Conservation (phyloP, 2,888 invertebrate species). For the Cylindroiulus punctatus region DNA sequence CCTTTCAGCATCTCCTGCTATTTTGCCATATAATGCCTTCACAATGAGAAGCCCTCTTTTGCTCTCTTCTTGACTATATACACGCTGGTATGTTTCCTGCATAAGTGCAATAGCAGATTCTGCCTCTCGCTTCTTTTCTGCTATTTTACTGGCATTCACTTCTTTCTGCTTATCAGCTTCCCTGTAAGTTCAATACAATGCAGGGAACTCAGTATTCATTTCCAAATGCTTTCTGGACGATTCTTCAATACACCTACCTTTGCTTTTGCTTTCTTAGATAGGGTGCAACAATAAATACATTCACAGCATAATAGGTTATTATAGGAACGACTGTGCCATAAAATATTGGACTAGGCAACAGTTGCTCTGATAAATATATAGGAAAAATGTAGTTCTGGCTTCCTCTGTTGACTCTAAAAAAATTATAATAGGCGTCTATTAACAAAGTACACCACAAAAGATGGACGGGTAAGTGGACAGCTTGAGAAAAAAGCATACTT, state of each 20-base stretch:
- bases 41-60: slow-evolving; percentile 86
- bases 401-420: slow-evolving; percentile 80
- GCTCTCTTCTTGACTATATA: slow-evolving; percentile 80
- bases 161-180: slow-evolving; percentile 85
- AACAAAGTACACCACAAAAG: neutral
- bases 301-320: slow-evolving; percentile 68
- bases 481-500: slow-evolving; percentile 71
- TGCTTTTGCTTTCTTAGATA: slow-evolving; percentile 79
- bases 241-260: slow-evolving; percentile 63
- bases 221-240: neutral
- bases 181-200: slow-evolving; percentile 63
- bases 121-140: slow-evolving; percentile 85
- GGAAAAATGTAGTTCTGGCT: slow-evolving; percentile 89
- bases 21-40: slow-evolving; percentile 74
- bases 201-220: neutral
- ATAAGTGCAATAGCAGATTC: slow-evolving; percentile 87
- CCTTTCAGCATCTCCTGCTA: slow-evolving; percentile 54
- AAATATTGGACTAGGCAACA: slow-evolving; percentile 88
- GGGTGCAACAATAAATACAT: slow-evolving; percentile 66
- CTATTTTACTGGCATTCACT: slow-evolving; percentile 79
- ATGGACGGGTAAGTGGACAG: neutral
- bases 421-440: neutral
- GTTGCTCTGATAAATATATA: slow-evolving; percentile 88
- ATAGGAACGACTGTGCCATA: slow-evolving; percentile 92
- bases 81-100: slow-evolving; percentile 88